Conservation (phyloP, 2,797 vertebrate species). For the Petrocephalus sullivani region DNA sequence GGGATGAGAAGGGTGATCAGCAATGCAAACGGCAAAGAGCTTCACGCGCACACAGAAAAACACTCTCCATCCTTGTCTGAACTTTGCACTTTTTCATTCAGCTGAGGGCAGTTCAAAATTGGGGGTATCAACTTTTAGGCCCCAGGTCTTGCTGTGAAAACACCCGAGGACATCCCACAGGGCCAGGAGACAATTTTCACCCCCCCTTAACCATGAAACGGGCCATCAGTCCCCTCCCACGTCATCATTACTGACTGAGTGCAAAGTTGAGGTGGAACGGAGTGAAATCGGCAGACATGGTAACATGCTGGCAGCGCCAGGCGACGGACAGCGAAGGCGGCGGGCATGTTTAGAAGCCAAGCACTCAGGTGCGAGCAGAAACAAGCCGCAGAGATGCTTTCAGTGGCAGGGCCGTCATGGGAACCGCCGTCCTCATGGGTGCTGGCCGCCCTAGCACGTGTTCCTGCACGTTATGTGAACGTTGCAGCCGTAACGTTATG, state of each 20-base stretch:
- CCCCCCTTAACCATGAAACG: not conserved
- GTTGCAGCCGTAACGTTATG: not conserved
- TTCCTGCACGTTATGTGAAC: not conserved
- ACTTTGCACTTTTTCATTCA: slow-evolving; percentile 12
- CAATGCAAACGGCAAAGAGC: not conserved
- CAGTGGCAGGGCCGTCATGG: not conserved
- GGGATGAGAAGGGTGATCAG: not conserved
- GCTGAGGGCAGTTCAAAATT: not conserved
- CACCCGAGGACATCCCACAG: not conserved
- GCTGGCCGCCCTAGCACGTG: not conserved
- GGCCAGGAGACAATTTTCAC: not conserved
- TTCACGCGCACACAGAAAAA: not conserved
- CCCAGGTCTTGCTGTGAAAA: not conserved
- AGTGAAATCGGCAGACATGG: not conserved
- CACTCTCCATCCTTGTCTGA: slow-evolving; percentile 2
- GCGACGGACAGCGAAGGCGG: slow-evolving; percentile 11
- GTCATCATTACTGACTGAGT: not conserved
- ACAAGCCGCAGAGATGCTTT: not conserved
- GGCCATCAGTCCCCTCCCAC: not conserved
- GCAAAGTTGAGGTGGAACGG: slow-evolving; percentile 8
- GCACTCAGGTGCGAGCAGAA: not conserved
- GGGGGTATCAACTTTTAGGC: not conserved
- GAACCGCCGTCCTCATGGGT: not conserved
- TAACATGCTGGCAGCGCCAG: slow-evolving; percentile 2
- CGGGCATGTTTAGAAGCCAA: slow-evolving; percentile 10